phyloP scores from a whole-genome alignment of 2,113 vertebrate genomes.

The Platycercus adscitus region DNA sequence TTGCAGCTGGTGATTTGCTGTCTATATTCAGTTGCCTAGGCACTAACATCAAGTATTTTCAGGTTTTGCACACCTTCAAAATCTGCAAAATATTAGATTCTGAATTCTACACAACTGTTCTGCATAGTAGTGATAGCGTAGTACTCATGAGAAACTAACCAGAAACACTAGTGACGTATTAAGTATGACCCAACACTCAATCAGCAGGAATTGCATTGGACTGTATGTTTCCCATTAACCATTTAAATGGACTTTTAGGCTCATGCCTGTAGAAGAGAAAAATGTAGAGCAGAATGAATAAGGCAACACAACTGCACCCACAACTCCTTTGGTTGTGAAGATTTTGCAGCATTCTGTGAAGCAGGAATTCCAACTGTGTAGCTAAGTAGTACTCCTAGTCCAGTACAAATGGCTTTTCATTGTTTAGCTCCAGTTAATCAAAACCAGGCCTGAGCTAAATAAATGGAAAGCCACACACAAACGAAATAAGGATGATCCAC shows the following conservation, averaged over 20 bases:
- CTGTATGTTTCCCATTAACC: neutral
- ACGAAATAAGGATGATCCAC: neutral
- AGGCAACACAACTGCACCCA: neutral
- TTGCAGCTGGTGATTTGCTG: neutral
- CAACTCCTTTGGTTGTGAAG: neutral
- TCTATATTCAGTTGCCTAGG: neutral
- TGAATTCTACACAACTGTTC: neutral
- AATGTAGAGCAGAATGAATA: neutral
- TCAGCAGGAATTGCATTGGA: neutral
- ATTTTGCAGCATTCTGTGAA: neutral
- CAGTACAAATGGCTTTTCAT: neutral
- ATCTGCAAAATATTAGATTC: neutral
- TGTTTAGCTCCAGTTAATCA: neutral
- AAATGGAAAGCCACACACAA: neutral
- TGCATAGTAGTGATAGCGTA: rapidly evolving
- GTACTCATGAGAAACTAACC: neutral
- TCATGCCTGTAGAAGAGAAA: neutral
- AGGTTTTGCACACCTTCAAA: neutral
- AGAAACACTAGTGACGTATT: neutral
- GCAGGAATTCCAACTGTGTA: neutral
- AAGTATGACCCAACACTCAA: neutral
- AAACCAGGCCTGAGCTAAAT: neutral
- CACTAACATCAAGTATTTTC: neutral
- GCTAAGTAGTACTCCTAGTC: neutral
- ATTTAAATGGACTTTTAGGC: neutral